Percentiles rank a stretch among this genome's conserved stretches.
Conservation (phyloP, 2,888 invertebrate genomes). For the Busseola fusca region DNA sequence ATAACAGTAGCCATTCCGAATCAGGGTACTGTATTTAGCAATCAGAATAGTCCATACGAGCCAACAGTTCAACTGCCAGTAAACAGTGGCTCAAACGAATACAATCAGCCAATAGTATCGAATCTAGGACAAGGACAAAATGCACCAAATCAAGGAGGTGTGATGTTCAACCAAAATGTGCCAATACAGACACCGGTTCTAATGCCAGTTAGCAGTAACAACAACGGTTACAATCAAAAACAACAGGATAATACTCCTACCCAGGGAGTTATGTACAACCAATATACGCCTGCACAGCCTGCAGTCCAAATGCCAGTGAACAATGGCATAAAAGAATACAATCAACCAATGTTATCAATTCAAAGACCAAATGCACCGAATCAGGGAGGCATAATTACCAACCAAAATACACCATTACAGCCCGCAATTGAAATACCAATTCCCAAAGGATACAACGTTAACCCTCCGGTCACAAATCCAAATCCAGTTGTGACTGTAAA, state of each 20-base stretch:
- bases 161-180: constrained; percentile 14
- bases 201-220: constrained; percentile 4
- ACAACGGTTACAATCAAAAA: constrained; percentile 20
- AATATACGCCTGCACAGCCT: constrained; percentile 14
- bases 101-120: constrained; percentile 20
- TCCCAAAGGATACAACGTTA: constrained; percentile 8
- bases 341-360: constrained; percentile 23
- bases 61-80: constrained; percentile 6
- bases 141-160: constrained; percentile 18
- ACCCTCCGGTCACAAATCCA: constrained; percentile 30
- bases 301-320: constrained; percentile 3
- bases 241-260: background rate
- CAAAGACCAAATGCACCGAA: constrained; percentile 2
- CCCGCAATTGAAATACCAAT: constrained; percentile 8
- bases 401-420: constrained; percentile 21
- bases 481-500: constrained; percentile 10
- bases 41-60: constrained; percentile 33
- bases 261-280: constrained; percentile 7
- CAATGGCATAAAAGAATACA: constrained; percentile 18
- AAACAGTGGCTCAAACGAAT: constrained; percentile 18
- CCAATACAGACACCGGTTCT: background rate
- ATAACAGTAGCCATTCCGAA: constrained; percentile 34
- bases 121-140: constrained; percentile 12
- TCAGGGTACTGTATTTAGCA: background rate
- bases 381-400: background rate